Conservation (phyloP, 2,888 invertebrate genomes). For the Blera fallax region DNA sequence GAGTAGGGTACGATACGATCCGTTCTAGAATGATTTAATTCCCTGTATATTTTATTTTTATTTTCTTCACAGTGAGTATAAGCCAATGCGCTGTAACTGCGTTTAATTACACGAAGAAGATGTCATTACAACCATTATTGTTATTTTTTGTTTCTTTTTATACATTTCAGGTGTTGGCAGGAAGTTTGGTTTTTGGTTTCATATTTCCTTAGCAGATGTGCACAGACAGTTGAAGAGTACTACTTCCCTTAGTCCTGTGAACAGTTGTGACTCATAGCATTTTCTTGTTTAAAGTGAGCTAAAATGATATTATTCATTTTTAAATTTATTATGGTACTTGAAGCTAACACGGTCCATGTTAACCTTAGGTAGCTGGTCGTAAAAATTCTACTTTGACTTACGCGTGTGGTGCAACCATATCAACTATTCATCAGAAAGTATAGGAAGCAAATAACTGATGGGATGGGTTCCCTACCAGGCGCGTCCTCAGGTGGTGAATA, state of each 20-base stretch:
- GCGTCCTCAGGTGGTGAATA: no score
- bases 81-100: neutral
- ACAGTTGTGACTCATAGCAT: neutral
- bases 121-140: neutral
- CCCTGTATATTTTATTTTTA: neutral
- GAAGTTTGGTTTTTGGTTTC: neutral
- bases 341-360: no score
- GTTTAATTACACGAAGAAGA: neutral
- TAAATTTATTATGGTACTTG: no score
- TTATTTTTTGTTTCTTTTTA: neutral
- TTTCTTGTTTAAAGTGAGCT: neutral
- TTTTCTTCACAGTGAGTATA: neutral
- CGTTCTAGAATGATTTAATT: neutral
- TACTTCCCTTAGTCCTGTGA: neutral
- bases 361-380: no score
- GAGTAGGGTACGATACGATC: neutral
- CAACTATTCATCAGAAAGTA: no score
- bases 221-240: neutral
- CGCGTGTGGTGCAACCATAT: no score
- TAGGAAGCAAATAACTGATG: no score
- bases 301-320: no score
- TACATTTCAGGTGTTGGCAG: neutral
- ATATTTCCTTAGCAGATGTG: neutral
- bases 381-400: no score
- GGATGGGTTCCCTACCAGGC: no score